Base-by-base conservation (phyloP, 1,140 invertebrate species). In the Tyrophagus putrescentiae region DNA sequence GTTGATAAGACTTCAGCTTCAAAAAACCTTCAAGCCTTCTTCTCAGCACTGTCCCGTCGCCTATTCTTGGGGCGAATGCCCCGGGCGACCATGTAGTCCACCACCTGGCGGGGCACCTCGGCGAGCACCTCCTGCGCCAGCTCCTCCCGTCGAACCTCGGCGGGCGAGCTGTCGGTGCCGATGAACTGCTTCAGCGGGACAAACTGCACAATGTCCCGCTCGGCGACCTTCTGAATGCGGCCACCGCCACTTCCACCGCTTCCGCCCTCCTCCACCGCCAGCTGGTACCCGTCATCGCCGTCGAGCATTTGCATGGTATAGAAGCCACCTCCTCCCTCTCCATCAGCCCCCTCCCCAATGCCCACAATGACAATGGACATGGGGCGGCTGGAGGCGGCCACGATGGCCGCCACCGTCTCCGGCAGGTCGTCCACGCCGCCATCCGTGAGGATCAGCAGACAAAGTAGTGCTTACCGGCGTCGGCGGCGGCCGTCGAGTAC, bases 371-470 rank as follows among this genome's bases (percentile, higher is more conserved):
- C 53, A 3, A 62, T 75, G 2, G 78, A 80, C 69, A 80, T 72
- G 0, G 79, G 79, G 4, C 79, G 69, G 21, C 63, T 62, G 2
- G 78, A 78, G 4, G 78, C 78, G 61, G 72, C 65, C 13, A 76
- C 70, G 31, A 78, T 76, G 50, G 75, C 79, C 60, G 77, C 68
- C 65, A 74, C 77, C 0, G 81, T 82, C 29, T 78, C 70, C 11
- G 73, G 72, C 75, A 83, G 79, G 66, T 83, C 81, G 13, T 77
- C 79, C 29, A 83, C 79, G 23, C 80, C 75, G 31, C 81, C 81
- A 71, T 83, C 81, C 3, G 81, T 83, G 5, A 83, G 70, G 53
- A 83, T 78, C 1, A 83, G 70, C 3, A 83, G 68, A 82, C 74
- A 68, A 75, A 80, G 66, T 82, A 82, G 42, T 78, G 72, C 58